Evolutionary conservation across 1,140 invertebrate species (phyloP), one percentile per base, ranked within the genome.

Genomic region (Zelostemma sp.): DNA sequence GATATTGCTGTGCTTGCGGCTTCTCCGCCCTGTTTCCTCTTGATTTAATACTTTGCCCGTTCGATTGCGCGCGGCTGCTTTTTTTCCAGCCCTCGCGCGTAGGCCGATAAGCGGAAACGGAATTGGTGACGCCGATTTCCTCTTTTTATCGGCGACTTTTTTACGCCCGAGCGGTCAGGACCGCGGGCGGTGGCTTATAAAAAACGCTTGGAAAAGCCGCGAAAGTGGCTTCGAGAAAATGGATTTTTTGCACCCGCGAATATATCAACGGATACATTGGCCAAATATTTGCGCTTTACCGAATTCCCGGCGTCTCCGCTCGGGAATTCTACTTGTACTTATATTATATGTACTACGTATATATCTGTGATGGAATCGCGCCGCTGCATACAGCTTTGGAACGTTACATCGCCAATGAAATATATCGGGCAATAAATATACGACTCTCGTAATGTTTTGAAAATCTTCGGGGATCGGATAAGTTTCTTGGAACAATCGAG

Each of bases 401-500:
- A n/a, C n/a, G n/a, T n/a, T n/a, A n/a, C n/a, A n/a, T n/a, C n/a
- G n/a, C n/a, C n/a, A n/a, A n/a, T n/a, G n/a, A n/a, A n/a, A n/a
- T n/a, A n/a, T n/a, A n/a, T n/a, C n/a, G 21, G 21, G 68, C 51
- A 72, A 72, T 72, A 72, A 67, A 72, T 67, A 72, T 60, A 56
- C 31, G 14, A 11, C 51, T 49, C 18, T 31, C 41, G 11, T 48
- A 59, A 63, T 71, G 68, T 67, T 64, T 67, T n/a, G 49, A 59
- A 61, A 53, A 67, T 58, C 63, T 67, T 31, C 62, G 68, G 66
- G 66, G 66, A 71, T 62, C 63, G 63, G 68, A 71, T 71, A 66
- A 71, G 68, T 71, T 71, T 71, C 55, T 63, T 45, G 59, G 63
- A 71, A 71, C 68, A 71, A 71, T 71, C 68, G 62, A 62, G 43